These are phyloP conservation scores for Calliphora vicina DNA, from an alignment of 1,140 invertebrate species.

Conservation along the genomic window DNA sequence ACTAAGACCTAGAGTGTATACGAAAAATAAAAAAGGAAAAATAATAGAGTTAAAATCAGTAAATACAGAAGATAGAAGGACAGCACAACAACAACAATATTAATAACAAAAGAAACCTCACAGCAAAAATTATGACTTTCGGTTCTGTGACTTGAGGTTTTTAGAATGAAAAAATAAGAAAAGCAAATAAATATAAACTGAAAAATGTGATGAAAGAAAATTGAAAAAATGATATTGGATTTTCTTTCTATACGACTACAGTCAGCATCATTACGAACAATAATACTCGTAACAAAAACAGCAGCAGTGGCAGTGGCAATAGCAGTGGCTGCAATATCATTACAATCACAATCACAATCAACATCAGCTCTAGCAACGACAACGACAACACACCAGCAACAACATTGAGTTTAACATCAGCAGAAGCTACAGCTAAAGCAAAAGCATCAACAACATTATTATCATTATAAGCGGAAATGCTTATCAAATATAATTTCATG, in stretches of 20 bases:
- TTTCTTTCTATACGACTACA: background rate
- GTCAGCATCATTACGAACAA: background rate
- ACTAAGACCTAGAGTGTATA: too few species aligned
- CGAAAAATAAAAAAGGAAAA: too few species aligned
- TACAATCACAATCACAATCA: background rate
- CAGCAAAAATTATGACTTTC: background rate
- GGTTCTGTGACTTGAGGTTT: background rate
- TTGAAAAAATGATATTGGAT: background rate
- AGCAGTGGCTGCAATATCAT: background rate
- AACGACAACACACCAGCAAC: background rate
- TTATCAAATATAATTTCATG: conserved; percentile 10
- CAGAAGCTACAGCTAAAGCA: background rate
- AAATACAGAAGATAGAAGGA: too few species aligned
- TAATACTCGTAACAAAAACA: too few species aligned
- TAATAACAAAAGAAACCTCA: background rate
- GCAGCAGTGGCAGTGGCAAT: background rate
- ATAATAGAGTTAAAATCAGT: too few species aligned
- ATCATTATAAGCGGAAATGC: conserved; percentile 9
- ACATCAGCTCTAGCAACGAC: background rate
- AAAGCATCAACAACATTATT: conserved; percentile 2
- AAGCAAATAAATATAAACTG: background rate
- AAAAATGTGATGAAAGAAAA: background rate
- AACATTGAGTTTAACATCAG: background rate
- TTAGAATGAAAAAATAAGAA: background rate
- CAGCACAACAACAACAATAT: too few species aligned